Percentiles rank a stretch among this genome's conserved stretches.
Conservation (phyloP, 2,888 invertebrate species). For the Scaptomyza parva region DNA sequence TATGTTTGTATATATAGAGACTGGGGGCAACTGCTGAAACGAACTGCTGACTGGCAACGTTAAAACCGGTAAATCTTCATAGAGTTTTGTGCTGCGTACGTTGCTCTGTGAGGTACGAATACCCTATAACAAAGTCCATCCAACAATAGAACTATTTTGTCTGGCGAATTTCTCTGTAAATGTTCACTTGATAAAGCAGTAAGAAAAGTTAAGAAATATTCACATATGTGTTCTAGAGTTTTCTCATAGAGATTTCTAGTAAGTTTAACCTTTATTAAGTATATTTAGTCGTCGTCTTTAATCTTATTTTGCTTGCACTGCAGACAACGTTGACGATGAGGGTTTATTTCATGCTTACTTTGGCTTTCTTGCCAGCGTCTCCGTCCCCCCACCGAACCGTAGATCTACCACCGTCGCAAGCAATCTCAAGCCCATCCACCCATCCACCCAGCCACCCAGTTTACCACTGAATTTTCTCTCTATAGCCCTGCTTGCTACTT, state of each 20-base stretch:
- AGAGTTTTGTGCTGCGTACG: slow-evolving; percentile 65
- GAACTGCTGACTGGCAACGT: slow-evolving; percentile 79
- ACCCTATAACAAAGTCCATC: slow-evolving; percentile 20
- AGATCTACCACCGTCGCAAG: slow-evolving; percentile 40
- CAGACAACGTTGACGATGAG: slow-evolving; percentile 72
- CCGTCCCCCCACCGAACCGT: slow-evolving; percentile 38
- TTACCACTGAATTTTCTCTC: slow-evolving; percentile 44
- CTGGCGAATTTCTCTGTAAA: not conserved
- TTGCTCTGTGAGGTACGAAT: slow-evolving; percentile 40
- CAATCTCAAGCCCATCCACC: slow-evolving; percentile 8
- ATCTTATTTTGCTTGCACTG: slow-evolving; percentile 32
- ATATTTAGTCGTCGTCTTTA: slow-evolving; percentile 22
- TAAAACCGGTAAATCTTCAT: slow-evolving; percentile 81
- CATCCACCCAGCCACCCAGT: slow-evolving; percentile 7
- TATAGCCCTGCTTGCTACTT: slow-evolving; percentile 67
- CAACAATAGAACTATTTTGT: not conserved
- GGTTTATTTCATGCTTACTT: slow-evolving; percentile 79
- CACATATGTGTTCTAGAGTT: too few species aligned
- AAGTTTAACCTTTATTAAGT: slow-evolving; percentile 14
- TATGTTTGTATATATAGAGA: not conserved
- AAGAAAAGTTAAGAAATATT: not conserved
- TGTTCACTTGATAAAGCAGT: not conserved
- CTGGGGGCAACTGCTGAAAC: slow-evolving; percentile 42
- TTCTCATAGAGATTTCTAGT: too few species aligned
- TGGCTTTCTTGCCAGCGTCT: slow-evolving; percentile 67